Evolutionary conservation across 1,140 invertebrate species (phyloP).

Genomic region (Drosophila mayri): DNA sequence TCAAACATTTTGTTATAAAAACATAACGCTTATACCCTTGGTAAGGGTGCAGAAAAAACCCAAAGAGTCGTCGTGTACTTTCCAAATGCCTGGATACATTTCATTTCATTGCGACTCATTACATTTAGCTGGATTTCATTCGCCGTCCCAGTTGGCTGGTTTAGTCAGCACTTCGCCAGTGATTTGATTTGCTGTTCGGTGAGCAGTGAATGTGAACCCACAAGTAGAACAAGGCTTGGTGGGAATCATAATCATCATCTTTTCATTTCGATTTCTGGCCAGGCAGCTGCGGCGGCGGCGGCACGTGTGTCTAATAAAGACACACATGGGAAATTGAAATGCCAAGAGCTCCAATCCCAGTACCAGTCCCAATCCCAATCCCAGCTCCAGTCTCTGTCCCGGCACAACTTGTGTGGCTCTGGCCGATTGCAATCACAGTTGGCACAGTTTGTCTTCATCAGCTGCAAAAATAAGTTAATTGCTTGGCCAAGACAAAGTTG

Average conservation of each 20-base stretch:
- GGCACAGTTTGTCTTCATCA: slow-evolving; percentile 76
- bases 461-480: slow-evolving; percentile 78
- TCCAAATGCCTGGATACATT: slow-evolving; percentile 67
- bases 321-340: slow-evolving; percentile 32
- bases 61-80: slow-evolving; percentile 43
- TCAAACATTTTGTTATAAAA: not conserved
- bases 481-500: slow-evolving; percentile 51
- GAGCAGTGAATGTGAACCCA: slow-evolving; percentile 24
- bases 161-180: slow-evolving; percentile 62
- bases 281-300: not conserved
- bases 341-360: slow-evolving; percentile 7
- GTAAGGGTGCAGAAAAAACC: slow-evolving; percentile 19
- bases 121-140: slow-evolving; percentile 53
- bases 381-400: not conserved
- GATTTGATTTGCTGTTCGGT: slow-evolving; percentile 41
- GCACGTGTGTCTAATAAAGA: slow-evolving; percentile 51
- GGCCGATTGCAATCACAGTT: slow-evolving; percentile 70
- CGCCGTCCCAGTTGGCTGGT: slow-evolving; percentile 51
- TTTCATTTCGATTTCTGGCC: slow-evolving; percentile 17
- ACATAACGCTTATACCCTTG: not conserved
- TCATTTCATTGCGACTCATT: slow-evolving; percentile 69
- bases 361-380: not conserved
- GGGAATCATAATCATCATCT: slow-evolving; percentile 4
- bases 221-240: slow-evolving; percentile 49
- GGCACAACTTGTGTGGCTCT: slow-evolving; percentile 63